These are phyloP conservation scores for Oryzias sinensis DNA, from an alignment of 2,797 vertebrate species.

Conservation along the genomic window DNA sequence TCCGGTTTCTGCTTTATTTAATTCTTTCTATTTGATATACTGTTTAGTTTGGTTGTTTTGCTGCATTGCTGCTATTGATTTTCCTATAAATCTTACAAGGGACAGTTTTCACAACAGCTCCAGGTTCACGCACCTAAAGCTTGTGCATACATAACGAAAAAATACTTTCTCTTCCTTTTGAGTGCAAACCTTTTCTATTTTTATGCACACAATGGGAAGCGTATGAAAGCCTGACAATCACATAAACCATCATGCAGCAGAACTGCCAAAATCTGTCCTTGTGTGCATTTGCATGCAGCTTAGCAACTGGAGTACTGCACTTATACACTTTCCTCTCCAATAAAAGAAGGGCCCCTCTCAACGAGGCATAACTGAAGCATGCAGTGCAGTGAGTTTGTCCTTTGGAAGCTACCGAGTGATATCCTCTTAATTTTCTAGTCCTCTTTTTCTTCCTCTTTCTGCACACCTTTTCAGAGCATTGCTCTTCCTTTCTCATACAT, in stretches of 20 bases:
- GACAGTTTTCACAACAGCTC: too few relatives aligned
- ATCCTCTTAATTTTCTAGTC: constrained; percentile 4
- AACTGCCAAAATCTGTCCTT: neutral
- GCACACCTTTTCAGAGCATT: constrained; percentile 28
- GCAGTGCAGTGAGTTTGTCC: constrained; percentile 19
- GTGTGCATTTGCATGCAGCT: neutral
- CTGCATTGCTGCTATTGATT: too few relatives aligned
- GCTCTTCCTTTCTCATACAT: constrained; percentile 61
- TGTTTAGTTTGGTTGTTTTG: too few relatives aligned
- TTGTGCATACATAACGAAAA: too few relatives aligned
- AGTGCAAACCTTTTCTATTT: too few relatives aligned
- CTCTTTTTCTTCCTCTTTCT: constrained; percentile 7
- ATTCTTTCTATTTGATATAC: too few relatives aligned
- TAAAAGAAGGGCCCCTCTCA: constrained; percentile 32
- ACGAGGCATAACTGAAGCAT: constrained; percentile 23
- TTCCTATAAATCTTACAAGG: too few relatives aligned
- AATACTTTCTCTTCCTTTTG: too few relatives aligned
- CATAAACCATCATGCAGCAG: neutral
- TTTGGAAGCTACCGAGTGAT: constrained; percentile 16
- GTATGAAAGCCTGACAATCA: neutral
- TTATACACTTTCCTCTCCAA: constrained; percentile 23
- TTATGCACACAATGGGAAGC: neutral
- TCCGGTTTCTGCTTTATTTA: too few relatives aligned
- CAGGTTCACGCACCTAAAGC: too few relatives aligned
- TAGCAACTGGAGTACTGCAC: neutral